Evolutionary conservation across 2,113 vertebrate genomes (phyloP), one percentile per base, ranked within the genome.

Genomic region (Harpagus bidentatus): DNA sequence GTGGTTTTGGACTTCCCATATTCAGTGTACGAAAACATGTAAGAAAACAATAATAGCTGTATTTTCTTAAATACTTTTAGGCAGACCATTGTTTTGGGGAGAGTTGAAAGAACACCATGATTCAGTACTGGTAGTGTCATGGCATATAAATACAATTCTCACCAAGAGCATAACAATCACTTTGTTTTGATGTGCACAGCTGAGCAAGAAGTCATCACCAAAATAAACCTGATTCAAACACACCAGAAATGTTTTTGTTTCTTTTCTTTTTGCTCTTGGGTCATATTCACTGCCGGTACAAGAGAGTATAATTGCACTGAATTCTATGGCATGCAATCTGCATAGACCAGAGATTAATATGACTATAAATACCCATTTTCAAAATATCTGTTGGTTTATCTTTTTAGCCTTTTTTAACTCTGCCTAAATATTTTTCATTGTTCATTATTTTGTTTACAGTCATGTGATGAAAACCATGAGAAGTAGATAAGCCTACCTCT

Each of bases 161-260:
- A 86, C 96, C 3, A 22, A 89, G 94, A 98, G 38, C 88, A 96
- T 86, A 97, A 97, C 96, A 97, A 96, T 80, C 2, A 1, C 83
- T 91, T 95, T 97, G 93, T 94, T 98, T 95, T 95, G 93, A 95
- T 97, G 88, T 93, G 92, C 90, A 76, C 94, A 94, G 95, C 94
- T 93, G 81, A 96, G 85, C 83, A 96, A 94, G 94, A 91, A 95
- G 81, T 81, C 89, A 95, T 93, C 93, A 97, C 84, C 78, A 96
- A 94, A 96, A 96, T 79, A 97, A 96, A 97, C 93, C 90, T 71
- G 38, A 79, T 66, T 80, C 92, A 79, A 93, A 93, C 66, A 88
- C 6, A 3, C 22, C 62, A 93, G 88, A 96, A 91, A 70, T 97
- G 82, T 86, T 95, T 94, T 89, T 84, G 34, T 94, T 96, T 78